Conservation (phyloP, 2,888 invertebrate genomes). For the Dryadula phaetusa region DNA sequence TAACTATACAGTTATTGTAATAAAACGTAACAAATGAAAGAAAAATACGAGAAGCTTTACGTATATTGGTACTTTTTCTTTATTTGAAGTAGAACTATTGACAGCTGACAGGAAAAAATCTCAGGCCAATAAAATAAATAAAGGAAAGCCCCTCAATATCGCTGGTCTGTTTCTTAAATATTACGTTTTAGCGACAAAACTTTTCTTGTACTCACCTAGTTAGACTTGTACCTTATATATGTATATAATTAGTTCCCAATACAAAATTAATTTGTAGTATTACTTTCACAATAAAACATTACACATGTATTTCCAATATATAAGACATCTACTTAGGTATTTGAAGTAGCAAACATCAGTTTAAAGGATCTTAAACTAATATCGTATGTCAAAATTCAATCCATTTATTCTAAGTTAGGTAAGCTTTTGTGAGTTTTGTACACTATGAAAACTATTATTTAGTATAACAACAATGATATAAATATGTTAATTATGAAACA, state of each 20-base stretch:
- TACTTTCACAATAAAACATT: no score
- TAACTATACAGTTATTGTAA: slow-evolving; percentile 8
- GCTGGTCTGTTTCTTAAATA: slow-evolving; percentile 17
- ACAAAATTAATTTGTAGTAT: no score
- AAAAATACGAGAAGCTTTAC: slow-evolving; percentile 4
- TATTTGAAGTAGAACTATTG: slow-evolving; percentile 18
- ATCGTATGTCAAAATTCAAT: no score
- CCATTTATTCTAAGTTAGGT: no score
- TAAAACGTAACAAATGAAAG: slow-evolving; percentile 14
- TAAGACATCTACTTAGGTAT: no score
- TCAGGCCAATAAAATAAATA: slow-evolving; percentile 23
- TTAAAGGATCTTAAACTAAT: no score
- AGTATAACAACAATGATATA: no score
- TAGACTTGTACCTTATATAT: neutral
- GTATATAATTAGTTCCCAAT: neutral
- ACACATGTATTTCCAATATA: no score
- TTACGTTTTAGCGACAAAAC: slow-evolving; percentile 4
- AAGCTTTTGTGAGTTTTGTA: no score
- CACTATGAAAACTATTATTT: no score
- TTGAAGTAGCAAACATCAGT: no score
- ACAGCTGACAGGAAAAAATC: slow-evolving; percentile 26
- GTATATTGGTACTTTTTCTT: slow-evolving; percentile 15
- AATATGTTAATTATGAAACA: no score
- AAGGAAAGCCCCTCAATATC: neutral
- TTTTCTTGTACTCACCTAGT: neutral